Base-by-base conservation (phyloP, 1,140 invertebrate species). In the Brachionus plicatilis region DNA sequence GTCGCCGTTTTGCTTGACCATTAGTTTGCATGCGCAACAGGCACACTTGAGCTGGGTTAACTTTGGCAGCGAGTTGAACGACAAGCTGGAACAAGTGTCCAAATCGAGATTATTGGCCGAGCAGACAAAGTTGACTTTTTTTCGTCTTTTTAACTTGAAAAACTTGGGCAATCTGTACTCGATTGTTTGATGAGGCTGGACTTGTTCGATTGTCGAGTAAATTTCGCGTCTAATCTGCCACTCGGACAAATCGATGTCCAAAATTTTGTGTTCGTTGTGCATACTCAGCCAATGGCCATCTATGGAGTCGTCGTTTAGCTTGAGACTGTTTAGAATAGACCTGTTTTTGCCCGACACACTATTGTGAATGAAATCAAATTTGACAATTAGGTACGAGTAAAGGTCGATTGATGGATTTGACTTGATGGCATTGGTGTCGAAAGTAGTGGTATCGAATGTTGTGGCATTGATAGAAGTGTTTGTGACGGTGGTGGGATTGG, bases 121-220 rank as follows among this genome's bases (percentile, higher is more conserved):
- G 20, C 68, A 41, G 8, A 72, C 37, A 72, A 72, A 72, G 33
- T 37, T 76, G 20, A 76, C 27, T 76, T 76, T 76, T 50, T 76
- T 76, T 20, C 72, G 43, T 76, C 72, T 47, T 27, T 76, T 76
- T 76, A 76, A n/a, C 24, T 76, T 76, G 14, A 76, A 76, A 76
- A 24, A 50, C 24, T 76, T 76, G 8, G 72, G 72, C 20, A 76
- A 50, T 76, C 11, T 76, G 43, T 76, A 76, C 20, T 76, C 72
- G 11, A 76, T 50, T 24, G 47, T 43, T 72, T 72, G 14, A 14
- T 76, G 20, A 0, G 72, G 43, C 14, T 76, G 43, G 5, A 2
- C 43, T 3, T 37, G 24, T 33, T 37, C 43, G 3, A 50, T 50
- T 14, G 20, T 6, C 9, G 72, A 76, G 43, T 76, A 76, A 14